Conservation (phyloP, 2,888 invertebrate genomes). For the Tromatobia lineatoria region DNA sequence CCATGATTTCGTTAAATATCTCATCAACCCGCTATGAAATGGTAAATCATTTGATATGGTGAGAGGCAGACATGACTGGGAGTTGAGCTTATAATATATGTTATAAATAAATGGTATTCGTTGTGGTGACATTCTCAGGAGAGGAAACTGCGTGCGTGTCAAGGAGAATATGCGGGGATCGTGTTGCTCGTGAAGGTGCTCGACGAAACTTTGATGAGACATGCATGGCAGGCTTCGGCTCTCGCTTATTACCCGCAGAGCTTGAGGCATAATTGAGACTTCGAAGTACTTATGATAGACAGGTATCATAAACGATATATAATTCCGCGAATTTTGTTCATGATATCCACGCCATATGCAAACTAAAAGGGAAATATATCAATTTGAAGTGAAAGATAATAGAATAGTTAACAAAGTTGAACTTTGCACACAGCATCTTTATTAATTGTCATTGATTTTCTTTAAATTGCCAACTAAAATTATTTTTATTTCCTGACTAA, state of each 20-base stretch:
- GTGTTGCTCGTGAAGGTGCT: not conserved
- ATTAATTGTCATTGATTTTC: too few relatives aligned
- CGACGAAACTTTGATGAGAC: conserved; percentile 25
- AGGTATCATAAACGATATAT: not conserved
- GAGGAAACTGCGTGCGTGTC: conserved; percentile 51
- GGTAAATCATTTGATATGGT: conserved; percentile 18
- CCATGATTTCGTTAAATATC: conserved; percentile 47
- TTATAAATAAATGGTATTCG: conserved; percentile 39
- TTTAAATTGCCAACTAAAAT: too few relatives aligned
- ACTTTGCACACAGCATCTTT: too few relatives aligned
- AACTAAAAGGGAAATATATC: too few relatives aligned
- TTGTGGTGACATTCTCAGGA: conserved; percentile 23
- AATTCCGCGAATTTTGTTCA: too few relatives aligned
- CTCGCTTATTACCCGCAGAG: conserved; percentile 29
- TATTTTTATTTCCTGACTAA: too few relatives aligned
- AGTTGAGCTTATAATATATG: conserved; percentile 23
- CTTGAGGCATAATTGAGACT: conserved; percentile 26
- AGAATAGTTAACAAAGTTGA: too few relatives aligned
- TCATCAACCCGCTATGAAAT: conserved; percentile 43
- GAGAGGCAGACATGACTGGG: not conserved
- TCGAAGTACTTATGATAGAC: not conserved
- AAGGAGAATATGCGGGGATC: conserved; percentile 7
- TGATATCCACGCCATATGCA: not conserved
- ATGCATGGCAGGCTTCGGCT: conserved; percentile 4
- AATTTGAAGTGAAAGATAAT: too few relatives aligned